phyloP scores from a whole-genome alignment of 2,888 invertebrate species.

The Teleiodes luculella region DNA sequence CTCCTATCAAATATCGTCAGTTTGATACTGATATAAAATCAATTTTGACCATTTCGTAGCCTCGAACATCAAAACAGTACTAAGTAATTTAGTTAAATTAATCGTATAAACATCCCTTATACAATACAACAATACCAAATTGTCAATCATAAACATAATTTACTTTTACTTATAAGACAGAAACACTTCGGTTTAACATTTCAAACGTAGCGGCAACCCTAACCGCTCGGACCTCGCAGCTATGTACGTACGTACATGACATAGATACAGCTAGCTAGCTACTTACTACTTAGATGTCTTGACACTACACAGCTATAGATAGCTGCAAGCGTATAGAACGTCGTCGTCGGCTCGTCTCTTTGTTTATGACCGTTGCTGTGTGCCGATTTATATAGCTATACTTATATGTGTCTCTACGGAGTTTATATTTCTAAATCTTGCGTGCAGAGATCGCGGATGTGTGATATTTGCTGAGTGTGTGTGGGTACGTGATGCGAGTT shows the following conservation, averaged over 20 bases:
- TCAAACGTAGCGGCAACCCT: not conserved
- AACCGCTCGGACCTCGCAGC: not conserved
- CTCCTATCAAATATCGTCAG: too few species aligned
- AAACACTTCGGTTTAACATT: too few species aligned
- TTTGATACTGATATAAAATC: too few species aligned
- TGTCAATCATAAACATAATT: too few species aligned
- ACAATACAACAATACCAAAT: too few species aligned
- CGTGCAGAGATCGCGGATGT: not conserved
- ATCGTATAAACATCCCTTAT: too few species aligned
- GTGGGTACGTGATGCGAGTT: not conserved
- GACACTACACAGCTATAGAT: constrained; percentile 9
- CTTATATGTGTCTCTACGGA: not conserved
- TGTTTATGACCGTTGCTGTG: constrained; percentile 24
- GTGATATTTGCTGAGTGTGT: not conserved
- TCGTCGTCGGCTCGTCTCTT: constrained; percentile 19
- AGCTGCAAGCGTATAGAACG: constrained; percentile 1
- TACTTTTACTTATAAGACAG: too few species aligned
- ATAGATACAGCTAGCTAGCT: not conserved
- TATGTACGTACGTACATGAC: not conserved
- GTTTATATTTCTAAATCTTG: not conserved
- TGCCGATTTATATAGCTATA: not conserved
- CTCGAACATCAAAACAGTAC: too few species aligned
- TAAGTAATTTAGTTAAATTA: too few species aligned
- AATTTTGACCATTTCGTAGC: too few species aligned
- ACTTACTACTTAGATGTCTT: constrained; percentile 3